Conservation (phyloP, 2,888 invertebrate species). For the Tenthredo amoena region DNA sequence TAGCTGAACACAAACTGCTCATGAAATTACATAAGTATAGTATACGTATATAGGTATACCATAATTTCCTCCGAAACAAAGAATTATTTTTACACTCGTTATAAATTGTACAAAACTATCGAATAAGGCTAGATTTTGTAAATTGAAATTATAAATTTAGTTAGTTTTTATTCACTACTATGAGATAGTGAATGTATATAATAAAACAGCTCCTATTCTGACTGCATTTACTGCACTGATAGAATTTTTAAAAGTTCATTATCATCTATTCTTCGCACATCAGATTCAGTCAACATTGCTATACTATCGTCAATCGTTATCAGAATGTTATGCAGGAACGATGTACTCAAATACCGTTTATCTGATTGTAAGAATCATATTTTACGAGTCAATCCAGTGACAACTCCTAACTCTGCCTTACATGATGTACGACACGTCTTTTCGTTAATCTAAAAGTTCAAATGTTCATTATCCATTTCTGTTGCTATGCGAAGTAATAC, state of each 20-base stretch:
- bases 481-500: background rate
- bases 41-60: background rate
- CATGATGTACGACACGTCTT: background rate
- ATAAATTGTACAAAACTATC: background rate
- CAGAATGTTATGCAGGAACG: background rate
- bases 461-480: background rate
- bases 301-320: too few species aligned
- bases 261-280: background rate
- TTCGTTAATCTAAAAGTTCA: background rate
- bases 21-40: background rate
- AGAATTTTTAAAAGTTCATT: background rate
- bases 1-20: background rate
- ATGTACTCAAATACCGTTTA: background rate
- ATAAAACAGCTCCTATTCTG: background rate
- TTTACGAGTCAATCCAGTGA: background rate
- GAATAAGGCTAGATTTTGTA: background rate
- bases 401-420: background rate
- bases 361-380: background rate
- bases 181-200: background rate
- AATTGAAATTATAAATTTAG: background rate
- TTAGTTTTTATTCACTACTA: background rate
- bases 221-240: background rate
- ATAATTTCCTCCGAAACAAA: background rate
- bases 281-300: too few species aligned
- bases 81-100: conserved; percentile 9